phyloP scores from a whole-genome alignment of 2,113 vertebrate species.

The Petroica traversi region DNA sequence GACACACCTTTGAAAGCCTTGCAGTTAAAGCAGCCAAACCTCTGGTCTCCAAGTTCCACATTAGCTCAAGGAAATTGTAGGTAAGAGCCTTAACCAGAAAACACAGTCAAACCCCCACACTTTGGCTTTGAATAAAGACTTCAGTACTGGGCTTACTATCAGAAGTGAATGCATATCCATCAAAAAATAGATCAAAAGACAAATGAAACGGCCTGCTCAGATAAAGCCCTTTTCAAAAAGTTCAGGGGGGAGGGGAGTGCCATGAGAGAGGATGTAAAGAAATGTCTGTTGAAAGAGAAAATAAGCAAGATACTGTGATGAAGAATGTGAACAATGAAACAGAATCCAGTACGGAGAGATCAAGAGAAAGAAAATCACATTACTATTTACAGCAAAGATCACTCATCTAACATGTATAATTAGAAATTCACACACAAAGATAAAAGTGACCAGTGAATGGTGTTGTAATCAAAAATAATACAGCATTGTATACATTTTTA shows the following conservation, averaged over 20 bases:
- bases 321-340: slow-evolving; percentile 42
- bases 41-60: not conserved
- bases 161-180: not conserved
- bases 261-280: not conserved
- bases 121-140: not conserved
- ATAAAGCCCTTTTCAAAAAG: slow-evolving; percentile 52
- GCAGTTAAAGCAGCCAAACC: not conserved
- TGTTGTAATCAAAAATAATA: slow-evolving; percentile 55
- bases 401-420: slow-evolving; percentile 40
- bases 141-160: not conserved
- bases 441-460: slow-evolving; percentile 58
- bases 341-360: slow-evolving; percentile 30
- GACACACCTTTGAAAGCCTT: not conserved
- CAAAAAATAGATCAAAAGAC: slow-evolving; percentile 38
- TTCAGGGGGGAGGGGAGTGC: not conserved
- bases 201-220: slow-evolving; percentile 31
- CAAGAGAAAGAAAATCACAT: slow-evolving; percentile 43
- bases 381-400: slow-evolving; percentile 58
- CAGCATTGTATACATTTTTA: slow-evolving; percentile 16
- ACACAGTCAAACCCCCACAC: not conserved
- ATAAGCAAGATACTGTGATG: slow-evolving; percentile 44
- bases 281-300: slow-evolving; percentile 59
- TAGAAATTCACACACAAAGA: slow-evolving; percentile 60
- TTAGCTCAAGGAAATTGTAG: not conserved
- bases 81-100: not conserved